phyloP scores from a whole-genome alignment of 1,140 invertebrate species.

The Geopemphigus sp. region DNA sequence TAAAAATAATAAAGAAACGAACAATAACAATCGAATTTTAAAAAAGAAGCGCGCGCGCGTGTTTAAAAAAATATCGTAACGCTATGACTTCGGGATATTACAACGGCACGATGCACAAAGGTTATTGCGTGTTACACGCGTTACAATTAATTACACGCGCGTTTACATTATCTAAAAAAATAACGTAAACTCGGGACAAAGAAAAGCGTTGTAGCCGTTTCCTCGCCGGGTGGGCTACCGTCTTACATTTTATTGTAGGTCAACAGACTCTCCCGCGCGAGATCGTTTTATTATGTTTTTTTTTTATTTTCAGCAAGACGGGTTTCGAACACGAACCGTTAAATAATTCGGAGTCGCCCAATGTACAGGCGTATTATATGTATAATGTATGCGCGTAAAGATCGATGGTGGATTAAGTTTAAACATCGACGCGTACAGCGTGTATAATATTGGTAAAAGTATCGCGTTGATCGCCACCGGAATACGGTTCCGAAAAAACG shows the following conservation, averaged over 20 bases:
- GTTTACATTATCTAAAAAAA: no score
- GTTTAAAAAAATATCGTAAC: no score
- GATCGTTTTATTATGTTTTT: not conserved
- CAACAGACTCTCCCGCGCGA: not conserved
- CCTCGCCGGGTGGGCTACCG: slow-evolving; percentile 9
- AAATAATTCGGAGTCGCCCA: not conserved
- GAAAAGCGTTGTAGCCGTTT: slow-evolving; percentile 24
- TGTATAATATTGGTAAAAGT: not conserved
- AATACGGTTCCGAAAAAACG: no score
- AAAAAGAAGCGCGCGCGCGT: no score
- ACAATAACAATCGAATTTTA: no score
- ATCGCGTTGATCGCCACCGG: not conserved
- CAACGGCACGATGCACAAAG: not conserved
- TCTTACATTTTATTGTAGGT: slow-evolving; percentile 16
- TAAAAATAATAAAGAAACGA: no score
- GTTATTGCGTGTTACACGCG: not conserved
- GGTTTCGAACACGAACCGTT: not conserved
- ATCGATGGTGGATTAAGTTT: not conserved
- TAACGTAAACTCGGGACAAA: not conserved
- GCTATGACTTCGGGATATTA: not conserved
- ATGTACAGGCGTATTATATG: no score
- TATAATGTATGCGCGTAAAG: not conserved
- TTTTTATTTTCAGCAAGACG: not conserved
- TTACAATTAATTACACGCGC: no score
- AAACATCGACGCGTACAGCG: not conserved